Conservation (phyloP, 1,140 invertebrate species). For the Brachionus koreanus region DNA sequence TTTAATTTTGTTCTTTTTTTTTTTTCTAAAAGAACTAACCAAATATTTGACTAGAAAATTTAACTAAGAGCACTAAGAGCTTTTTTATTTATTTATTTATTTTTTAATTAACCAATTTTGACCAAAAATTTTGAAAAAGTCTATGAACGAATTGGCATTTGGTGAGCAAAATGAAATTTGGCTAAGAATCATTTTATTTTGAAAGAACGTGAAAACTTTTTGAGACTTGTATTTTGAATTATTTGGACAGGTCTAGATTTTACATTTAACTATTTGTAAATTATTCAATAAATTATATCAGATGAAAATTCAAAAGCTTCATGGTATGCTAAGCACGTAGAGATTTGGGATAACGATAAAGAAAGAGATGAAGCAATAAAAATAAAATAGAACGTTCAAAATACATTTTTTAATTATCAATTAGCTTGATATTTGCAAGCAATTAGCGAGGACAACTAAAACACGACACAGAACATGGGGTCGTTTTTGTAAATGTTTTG, state of each 20-base stretch:
- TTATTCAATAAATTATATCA: not conserved
- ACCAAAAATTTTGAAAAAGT: not conserved
- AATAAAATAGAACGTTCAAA: not conserved
- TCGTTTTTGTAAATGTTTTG: not conserved
- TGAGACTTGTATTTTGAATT: too few relatives aligned
- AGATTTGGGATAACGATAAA: conserved; percentile 23
- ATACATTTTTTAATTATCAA: conserved; percentile 22
- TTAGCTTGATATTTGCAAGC: conserved; percentile 37
- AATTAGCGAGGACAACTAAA: conserved; percentile 8
- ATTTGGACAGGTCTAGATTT: too few relatives aligned
- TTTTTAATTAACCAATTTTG: not conserved
- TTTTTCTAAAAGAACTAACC: too few relatives aligned
- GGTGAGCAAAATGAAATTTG: not conserved
- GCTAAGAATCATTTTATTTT: not conserved
- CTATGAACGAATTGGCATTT: not conserved
- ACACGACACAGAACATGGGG: not conserved
- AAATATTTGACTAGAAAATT: conserved; percentile 35
- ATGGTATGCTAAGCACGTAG: conserved; percentile 10
- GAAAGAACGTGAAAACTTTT: not conserved
- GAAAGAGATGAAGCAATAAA: conserved; percentile 5
- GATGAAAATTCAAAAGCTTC: not conserved
- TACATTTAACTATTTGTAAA: not conserved
- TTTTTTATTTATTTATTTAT: conserved; percentile 32
- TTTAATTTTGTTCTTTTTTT: conserved; percentile 23
- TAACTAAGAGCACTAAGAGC: conserved; percentile 2